Conservation (phyloP, 2,888 invertebrate species). For the Palloptera scutellata region DNA sequence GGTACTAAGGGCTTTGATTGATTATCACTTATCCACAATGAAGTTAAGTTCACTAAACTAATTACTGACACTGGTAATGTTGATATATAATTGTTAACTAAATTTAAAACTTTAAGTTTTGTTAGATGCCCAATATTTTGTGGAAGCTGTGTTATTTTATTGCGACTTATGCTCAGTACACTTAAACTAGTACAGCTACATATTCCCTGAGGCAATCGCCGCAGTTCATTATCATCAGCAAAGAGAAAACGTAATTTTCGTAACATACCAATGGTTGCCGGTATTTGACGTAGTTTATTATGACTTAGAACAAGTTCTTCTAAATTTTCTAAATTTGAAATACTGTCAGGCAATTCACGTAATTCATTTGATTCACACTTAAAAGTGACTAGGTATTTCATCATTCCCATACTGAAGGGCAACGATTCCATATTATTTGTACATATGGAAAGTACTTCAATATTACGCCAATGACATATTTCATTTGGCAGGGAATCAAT, state of each 20-base stretch:
- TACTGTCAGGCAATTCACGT: conserved; percentile 80
- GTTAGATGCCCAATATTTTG: conserved; percentile 89
- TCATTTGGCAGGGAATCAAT: conserved; percentile 81
- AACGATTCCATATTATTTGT: conserved; percentile 80
- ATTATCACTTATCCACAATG: conserved; percentile 93
- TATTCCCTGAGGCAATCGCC: conserved; percentile 83
- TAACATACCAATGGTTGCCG: conserved; percentile 85
- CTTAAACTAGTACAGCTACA: conserved; percentile 87
- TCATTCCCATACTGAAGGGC: conserved; percentile 79
- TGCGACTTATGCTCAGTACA: conserved; percentile 83
- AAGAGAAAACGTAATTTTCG: conserved; percentile 87
- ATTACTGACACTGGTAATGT: conserved; percentile 88
- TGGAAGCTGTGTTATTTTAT: conserved; percentile 82
- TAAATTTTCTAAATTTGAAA: conserved; percentile 83
- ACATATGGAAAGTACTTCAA: conserved; percentile 81
- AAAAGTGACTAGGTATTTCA: conserved; percentile 81
- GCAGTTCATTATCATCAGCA: conserved; percentile 86
- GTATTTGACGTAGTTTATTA: conserved; percentile 82
- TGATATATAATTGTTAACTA: conserved; percentile 84
- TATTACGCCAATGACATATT: conserved; percentile 80
- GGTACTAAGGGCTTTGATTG: conserved; percentile 93
- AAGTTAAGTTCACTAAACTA: conserved; percentile 81
- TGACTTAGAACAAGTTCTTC: conserved; percentile 84
- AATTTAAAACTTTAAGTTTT: conserved; percentile 83
- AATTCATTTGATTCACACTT: conserved; percentile 90